Percentiles rank a stretch among this genome's conserved stretches.
These are phyloP conservation scores for Leucoraja ocellata DNA, from an alignment of 2,797 vertebrate species.

Conservation along the genomic window DNA sequence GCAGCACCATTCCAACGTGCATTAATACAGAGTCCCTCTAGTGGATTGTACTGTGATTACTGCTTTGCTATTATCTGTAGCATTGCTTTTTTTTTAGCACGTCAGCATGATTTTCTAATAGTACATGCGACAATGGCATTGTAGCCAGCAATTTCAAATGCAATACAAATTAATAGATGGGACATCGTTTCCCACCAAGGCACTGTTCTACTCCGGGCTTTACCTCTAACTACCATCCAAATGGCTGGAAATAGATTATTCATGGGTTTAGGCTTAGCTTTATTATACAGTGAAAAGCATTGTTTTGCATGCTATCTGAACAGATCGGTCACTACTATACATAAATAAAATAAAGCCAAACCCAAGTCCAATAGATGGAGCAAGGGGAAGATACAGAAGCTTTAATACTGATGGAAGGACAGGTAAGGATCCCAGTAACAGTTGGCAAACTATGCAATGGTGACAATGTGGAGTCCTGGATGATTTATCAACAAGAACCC, in stretches of 20 bases:
- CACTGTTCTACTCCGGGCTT: not conserved
- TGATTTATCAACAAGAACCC: not conserved
- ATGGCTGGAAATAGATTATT: too few species aligned
- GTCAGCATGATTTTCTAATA: not conserved
- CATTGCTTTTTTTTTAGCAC: not conserved
- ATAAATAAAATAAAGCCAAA: too few species aligned
- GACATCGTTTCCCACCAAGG: not conserved
- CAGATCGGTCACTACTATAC: too few species aligned
- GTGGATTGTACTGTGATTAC: not conserved
- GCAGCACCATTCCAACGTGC: not conserved
- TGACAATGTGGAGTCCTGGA: too few species aligned
- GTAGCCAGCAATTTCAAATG: not conserved
- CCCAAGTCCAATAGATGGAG: too few species aligned
- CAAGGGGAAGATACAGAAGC: not conserved
- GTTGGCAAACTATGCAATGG: too few species aligned
- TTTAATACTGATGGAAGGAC: not conserved
- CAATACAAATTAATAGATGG: not conserved
- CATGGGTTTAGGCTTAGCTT: too few species aligned
- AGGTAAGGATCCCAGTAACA: not conserved
- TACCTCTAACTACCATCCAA: not conserved
- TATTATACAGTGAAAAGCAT: too few species aligned
- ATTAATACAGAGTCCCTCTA: not conserved
- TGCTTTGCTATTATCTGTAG: not conserved
- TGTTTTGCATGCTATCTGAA: too few species aligned
- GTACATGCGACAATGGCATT: not conserved